Base-by-base conservation (phyloP, 2,797 vertebrate species). In the Thripadectes ignobilis region DNA sequence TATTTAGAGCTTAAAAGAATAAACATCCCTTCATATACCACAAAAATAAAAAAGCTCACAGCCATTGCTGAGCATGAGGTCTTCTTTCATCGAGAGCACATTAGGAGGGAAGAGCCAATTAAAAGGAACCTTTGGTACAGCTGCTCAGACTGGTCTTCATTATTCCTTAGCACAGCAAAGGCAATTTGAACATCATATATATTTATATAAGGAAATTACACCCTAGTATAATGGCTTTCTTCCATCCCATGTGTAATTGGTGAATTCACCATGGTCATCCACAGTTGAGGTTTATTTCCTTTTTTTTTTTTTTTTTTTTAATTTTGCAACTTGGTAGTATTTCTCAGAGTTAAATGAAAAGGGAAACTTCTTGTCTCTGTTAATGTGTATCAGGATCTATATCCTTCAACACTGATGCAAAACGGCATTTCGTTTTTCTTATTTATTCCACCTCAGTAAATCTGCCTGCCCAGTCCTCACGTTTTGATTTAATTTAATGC, bases 401-500 rank as follows among this genome's bases (percentile, higher is more conserved):
- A 94, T 93, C 91, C 92, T 97, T 95, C 92, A 79, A 73, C 89
- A 80, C 88, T 96, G 96, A 97, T 96, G 71, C 54, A 96, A 95
- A 97, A 93, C 4, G 87, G 94, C 95, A 96, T 96, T 95, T 97
- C 94, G 65, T 97, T 97, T 97, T 97, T 91, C 97, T 85, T 82
- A 92, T 92, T 97, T 95, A 96, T 93, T 97, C 96, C 92, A 96
- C 95, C 95, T 96, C 97, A 96, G 89, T 96, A 94, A 95, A 96
- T 96, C 88, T 95, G 89, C 89, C 93, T 97, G 92, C 78, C 87
- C 85, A 63, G 32, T 93, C 83, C 94, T 96, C 94, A 93, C 65
- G 8, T 96, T 98, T 67, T 96, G 92, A 97, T 97, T 97, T 96
- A 91, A 97, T 97, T 96, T 97, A 97, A 97, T 92, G 94, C 95